phyloP scores from a whole-genome alignment of 2,888 invertebrate genomes.

The Carabus problematicus region DNA sequence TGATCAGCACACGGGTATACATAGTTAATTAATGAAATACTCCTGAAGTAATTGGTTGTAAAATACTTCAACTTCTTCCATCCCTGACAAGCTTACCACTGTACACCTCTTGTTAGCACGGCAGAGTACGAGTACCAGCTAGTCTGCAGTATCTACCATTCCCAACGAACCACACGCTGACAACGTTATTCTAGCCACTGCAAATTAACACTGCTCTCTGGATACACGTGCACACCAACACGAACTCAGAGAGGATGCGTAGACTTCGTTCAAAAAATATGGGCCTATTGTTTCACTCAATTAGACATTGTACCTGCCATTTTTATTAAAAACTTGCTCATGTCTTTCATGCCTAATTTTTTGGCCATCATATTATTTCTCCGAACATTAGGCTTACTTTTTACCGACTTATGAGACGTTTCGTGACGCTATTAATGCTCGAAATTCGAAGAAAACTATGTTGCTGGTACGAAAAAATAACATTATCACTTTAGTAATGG shows the following conservation, averaged over 20 bases:
- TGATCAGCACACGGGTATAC: constrained; percentile 14
- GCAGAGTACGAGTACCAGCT: not conserved
- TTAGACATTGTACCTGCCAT: constrained; percentile 24
- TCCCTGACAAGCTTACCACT: constrained; percentile 18
- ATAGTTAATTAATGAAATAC: constrained; percentile 40
- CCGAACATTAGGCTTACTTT: too few species aligned
- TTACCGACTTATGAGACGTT: too few species aligned
- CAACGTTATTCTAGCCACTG: not conserved
- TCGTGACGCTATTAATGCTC: too few species aligned
- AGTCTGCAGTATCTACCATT: constrained; percentile 5
- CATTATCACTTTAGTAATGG: too few species aligned
- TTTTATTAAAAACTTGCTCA: constrained; percentile 22
- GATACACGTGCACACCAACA: constrained; percentile 11
- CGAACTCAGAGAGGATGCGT: constrained; percentile 15
- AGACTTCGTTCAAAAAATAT: constrained; percentile 29
- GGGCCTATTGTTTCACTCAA: constrained; percentile 29
- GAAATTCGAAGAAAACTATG: too few species aligned
- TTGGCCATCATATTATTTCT: too few species aligned
- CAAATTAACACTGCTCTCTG: constrained; percentile 18
- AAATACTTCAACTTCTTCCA: constrained; percentile 34
- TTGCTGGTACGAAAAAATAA: too few species aligned
- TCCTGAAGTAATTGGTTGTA: constrained; percentile 38
- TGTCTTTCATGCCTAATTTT: not conserved
- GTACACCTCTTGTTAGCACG: constrained; percentile 29
- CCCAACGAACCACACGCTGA: not conserved